These are phyloP conservation scores for Sinelater perroti DNA, from an alignment of 2,888 invertebrate genomes.

Conservation along the genomic window DNA sequence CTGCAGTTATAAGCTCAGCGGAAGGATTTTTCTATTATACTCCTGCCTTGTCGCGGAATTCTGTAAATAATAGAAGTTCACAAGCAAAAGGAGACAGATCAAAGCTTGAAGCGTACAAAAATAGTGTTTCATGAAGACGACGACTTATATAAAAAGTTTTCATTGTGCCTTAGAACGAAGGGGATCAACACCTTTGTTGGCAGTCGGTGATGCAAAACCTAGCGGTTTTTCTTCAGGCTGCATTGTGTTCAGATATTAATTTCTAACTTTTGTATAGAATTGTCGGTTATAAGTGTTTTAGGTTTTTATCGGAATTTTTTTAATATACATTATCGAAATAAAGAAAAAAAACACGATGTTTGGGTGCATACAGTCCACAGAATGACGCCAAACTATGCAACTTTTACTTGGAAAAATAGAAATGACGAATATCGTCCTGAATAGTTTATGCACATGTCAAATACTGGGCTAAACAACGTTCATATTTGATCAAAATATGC, in stretches of 20 bases:
- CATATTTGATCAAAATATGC: too few species aligned
- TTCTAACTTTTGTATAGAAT: not conserved
- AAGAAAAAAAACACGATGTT: too few species aligned
- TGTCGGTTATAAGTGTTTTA: not conserved
- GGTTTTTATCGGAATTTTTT: too few species aligned
- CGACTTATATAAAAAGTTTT: constrained; percentile 14
- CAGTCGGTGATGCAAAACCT: constrained; percentile 12
- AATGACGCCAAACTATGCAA: too few species aligned
- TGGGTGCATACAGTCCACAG: too few species aligned
- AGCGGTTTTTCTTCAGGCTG: not conserved
- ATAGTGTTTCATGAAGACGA: constrained; percentile 17
- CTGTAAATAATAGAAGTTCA: constrained; percentile 13
- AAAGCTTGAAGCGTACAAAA: constrained; percentile 13
- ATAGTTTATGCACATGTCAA: too few species aligned
- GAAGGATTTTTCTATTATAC: constrained; percentile 7
- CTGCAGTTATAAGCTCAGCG: constrained; percentile 11
- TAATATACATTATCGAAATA: too few species aligned
- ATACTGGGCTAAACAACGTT: too few species aligned
- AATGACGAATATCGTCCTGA: too few species aligned
- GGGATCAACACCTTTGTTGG: constrained; percentile 18
- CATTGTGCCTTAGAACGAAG: constrained; percentile 12
- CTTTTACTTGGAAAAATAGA: too few species aligned
- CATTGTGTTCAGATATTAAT: not conserved
- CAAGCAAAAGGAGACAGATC: constrained; percentile 12
- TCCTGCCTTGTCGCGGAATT: constrained; percentile 10